Percentiles rank a stretch among this genome's conserved stretches.
These are phyloP conservation scores for Psettodes erumei DNA, from an alignment of 2,113 vertebrate genomes.

Conservation along the genomic window DNA sequence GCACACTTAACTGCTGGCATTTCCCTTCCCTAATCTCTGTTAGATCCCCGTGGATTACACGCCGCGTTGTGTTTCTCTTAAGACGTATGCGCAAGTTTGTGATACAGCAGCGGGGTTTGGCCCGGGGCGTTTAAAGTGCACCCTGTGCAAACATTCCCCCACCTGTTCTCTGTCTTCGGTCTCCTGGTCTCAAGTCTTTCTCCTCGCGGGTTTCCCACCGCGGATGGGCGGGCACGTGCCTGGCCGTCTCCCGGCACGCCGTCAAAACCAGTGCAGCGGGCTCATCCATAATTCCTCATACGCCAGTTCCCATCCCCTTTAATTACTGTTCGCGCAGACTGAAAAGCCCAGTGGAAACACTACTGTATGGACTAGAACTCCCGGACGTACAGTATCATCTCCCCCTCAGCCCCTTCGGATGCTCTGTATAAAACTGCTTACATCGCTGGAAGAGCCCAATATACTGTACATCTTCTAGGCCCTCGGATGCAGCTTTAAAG, in stretches of 20 bases:
- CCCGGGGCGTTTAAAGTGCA: neutral
- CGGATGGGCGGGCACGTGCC: conserved; percentile 7
- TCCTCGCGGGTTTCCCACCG: neutral
- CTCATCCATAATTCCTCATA: conserved; percentile 60
- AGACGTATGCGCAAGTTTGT: conserved; percentile 10
- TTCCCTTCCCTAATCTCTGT: neutral
- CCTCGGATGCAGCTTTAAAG: conserved; percentile 28
- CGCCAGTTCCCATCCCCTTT: conserved; percentile 33
- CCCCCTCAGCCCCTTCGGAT: conserved; percentile 16
- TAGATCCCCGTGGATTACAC: conserved; percentile 28
- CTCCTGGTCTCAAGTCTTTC: neutral
- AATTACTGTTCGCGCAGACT: conserved; percentile 24
- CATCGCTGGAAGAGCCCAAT: conserved; percentile 28
- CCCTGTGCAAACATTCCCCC: conserved; percentile 6
- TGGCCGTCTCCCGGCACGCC: conserved; percentile 4
- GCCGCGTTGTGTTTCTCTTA: conserved; percentile 6
- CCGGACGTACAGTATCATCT: conserved; percentile 36
- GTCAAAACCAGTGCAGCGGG: conserved; percentile 36
- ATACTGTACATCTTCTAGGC: conserved; percentile 19
- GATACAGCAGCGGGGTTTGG: neutral
- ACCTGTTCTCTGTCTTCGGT: conserved; percentile 2
- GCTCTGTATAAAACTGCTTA: conserved; percentile 45
- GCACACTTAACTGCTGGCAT: conserved; percentile 19
- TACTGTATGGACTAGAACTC: conserved; percentile 23
- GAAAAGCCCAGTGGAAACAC: conserved; percentile 27